Evolutionary conservation across 1,140 invertebrate genomes (phyloP), one percentile per base, ranked within the genome.

Genomic region (Zaprionus davidi): DNA sequence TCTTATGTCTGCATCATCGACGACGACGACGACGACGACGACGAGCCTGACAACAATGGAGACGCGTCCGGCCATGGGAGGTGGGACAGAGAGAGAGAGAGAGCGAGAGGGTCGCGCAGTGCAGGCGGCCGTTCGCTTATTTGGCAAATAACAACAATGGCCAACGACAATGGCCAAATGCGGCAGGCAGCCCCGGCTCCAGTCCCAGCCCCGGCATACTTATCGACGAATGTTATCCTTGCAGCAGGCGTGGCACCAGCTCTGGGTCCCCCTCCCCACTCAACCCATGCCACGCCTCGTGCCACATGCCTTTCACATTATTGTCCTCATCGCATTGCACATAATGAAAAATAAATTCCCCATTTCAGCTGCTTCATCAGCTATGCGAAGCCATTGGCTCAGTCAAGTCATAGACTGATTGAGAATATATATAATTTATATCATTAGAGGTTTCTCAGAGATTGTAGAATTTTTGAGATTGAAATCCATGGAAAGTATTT

Each of bases 1-100:
- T 87, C 83, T 87, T 88, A 75, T 83, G 83, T 87, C 83, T 87
- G 83, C 84, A 87, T 87, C 83, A 88, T 88, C 81, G 84, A 83
- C 73, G 60, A 56, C 58, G 41, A 65, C 80, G 84, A 83, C 72
- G 59, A 56, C 58, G 41, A 65, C 66, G 68, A 66, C 51, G 70
- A 59, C 46, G 62, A 75, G 55, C 31, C 34, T 81, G 78, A 82
- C 80, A 82, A 82, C 80, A 82, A 82, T 82, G 81, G 72, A 56
- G 69, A 17, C 51, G 78, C n/a, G 17, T 41, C 36, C 26, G 15
- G 62, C 24, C 17, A 60, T 2, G 26, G 56, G 7, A 12, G 15
- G 2, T 2, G 17, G 74, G 28, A 28, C 26, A 12, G 3, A 41
- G 53, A 20, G 28, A 41, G 53, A 20, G 28, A 31, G 20, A 5